Evolutionary conservation across 2,888 invertebrate genomes (phyloP).

Genomic region (Nomada hirtipes): DNA sequence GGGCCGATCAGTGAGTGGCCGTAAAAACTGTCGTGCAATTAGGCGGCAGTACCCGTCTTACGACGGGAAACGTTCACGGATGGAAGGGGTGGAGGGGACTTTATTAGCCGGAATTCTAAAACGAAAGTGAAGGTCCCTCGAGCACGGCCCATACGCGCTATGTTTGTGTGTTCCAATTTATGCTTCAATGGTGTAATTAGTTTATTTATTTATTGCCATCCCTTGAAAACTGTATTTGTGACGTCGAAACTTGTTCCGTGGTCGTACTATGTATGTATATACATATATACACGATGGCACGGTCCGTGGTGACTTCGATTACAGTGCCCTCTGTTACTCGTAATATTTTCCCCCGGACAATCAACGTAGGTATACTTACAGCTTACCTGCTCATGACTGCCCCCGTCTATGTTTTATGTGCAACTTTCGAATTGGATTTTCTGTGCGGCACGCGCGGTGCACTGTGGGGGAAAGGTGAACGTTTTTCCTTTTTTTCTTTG

Average conservation of each 20-base stretch:
- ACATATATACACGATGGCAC: neutral
- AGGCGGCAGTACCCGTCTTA: conserved; percentile 55
- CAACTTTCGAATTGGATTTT: conserved; percentile 46
- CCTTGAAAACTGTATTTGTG: neutral
- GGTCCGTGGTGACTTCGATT: neutral
- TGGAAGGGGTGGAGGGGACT: neutral
- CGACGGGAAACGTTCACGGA: conserved; percentile 26
- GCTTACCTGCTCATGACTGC: conserved; percentile 45
- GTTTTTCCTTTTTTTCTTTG: too few species aligned
- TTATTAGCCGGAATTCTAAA: conserved; percentile 70
- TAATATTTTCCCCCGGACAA: too few species aligned
- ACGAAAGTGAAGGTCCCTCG: conserved; percentile 22
- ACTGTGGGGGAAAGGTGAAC: too few species aligned
- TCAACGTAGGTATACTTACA: too few species aligned
- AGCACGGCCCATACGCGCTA: conserved; percentile 23
- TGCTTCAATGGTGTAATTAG: conserved; percentile 52
- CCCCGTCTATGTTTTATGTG: conserved; percentile 46
- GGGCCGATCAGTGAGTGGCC: conserved; percentile 17
- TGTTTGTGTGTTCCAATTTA: conserved; percentile 69
- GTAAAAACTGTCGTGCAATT: conserved; percentile 67
- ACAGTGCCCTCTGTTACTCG: neutral
- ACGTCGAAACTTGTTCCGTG: conserved; percentile 16
- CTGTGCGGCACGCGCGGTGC: neutral
- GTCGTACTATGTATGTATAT: neutral
- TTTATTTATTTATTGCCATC: conserved; percentile 70